Evolutionary conservation across 1,140 invertebrate species (phyloP).

Genomic region (Drosophila rhopaloa): DNA sequence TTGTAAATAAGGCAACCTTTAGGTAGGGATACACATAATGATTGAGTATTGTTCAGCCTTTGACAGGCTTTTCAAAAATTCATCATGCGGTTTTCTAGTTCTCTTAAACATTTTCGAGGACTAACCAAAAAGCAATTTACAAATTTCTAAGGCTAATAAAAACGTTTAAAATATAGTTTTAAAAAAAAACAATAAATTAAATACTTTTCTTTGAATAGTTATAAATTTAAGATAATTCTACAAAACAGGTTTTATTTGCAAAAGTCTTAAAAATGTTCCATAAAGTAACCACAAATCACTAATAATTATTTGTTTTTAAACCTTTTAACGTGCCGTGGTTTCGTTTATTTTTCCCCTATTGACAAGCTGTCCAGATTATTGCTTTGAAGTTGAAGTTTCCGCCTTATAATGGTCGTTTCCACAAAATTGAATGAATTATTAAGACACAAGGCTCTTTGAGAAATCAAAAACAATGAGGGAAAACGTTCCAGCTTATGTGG

Average conservation of each 20-base stretch:
- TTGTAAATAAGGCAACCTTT: background rate
- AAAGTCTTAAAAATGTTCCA: background rate
- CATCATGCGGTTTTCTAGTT: background rate
- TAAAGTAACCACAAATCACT: background rate
- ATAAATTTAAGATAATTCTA: no score
- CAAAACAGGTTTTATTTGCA: no score
- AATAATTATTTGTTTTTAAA: background rate
- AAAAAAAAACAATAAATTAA: no score
- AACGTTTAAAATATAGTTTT: background rate
- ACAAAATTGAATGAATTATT: slow-evolving; percentile 20
- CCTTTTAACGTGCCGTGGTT: background rate
- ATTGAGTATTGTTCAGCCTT: slow-evolving; percentile 47
- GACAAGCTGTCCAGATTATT: slow-evolving; percentile 18
- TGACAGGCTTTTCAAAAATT: slow-evolving; percentile 17
- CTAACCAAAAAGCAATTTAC: no score
- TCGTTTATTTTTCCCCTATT: slow-evolving; percentile 1
- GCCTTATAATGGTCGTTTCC: slow-evolving; percentile 7
- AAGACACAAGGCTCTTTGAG: background rate
- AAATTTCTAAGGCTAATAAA: background rate
- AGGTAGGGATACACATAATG: slow-evolving; percentile 20
- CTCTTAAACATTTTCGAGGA: no score
- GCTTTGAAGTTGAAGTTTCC: slow-evolving; percentile 27
- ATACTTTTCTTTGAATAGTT: no score
- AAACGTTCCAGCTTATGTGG: background rate
- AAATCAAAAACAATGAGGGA: slow-evolving; percentile 10